phyloP scores from a whole-genome alignment of 1,140 invertebrate species.

The Drosophila kanapiae region DNA sequence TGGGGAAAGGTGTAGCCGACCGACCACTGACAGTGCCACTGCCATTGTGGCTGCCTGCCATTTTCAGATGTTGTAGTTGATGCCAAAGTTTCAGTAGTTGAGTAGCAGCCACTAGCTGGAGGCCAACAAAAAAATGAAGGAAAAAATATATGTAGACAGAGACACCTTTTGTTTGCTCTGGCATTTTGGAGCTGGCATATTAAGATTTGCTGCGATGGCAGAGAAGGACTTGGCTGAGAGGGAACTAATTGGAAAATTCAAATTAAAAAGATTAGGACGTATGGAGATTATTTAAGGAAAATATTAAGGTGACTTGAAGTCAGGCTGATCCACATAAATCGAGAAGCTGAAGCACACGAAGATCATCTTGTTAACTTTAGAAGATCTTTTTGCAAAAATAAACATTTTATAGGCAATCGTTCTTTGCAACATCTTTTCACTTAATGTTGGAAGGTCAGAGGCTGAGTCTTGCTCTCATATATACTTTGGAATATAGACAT shows the following conservation, averaged over 20 bases:
- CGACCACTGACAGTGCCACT: conserved; percentile 20
- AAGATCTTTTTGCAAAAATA: no score
- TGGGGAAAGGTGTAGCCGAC: conserved; percentile 51
- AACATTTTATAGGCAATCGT: no score
- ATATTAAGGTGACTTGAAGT: no score
- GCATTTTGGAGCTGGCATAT: conserved; percentile 34
- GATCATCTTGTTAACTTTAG: no score
- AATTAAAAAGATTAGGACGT: not conserved
- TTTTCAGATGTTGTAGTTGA: conserved; percentile 44
- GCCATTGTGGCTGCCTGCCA: conserved; percentile 19
- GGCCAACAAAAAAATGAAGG: not conserved
- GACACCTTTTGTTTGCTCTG: conserved; percentile 48
- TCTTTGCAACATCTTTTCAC: no score
- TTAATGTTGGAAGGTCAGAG: not conserved
- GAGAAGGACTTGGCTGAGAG: not conserved
- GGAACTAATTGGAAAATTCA: conserved; percentile 6
- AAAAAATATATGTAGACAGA: conserved; percentile 18
- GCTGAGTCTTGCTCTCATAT: not conserved
- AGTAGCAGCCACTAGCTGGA: conserved; percentile 31
- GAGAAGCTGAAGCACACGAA: no score
- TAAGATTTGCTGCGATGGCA: conserved; percentile 21
- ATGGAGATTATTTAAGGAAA: no score
- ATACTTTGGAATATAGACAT: not conserved
- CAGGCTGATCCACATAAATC: no score
- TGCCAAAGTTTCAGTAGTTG: conserved; percentile 42